Evolutionary conservation across 2,797 vertebrate species (phyloP).

Genomic region (Cyclura pinguis): DNA sequence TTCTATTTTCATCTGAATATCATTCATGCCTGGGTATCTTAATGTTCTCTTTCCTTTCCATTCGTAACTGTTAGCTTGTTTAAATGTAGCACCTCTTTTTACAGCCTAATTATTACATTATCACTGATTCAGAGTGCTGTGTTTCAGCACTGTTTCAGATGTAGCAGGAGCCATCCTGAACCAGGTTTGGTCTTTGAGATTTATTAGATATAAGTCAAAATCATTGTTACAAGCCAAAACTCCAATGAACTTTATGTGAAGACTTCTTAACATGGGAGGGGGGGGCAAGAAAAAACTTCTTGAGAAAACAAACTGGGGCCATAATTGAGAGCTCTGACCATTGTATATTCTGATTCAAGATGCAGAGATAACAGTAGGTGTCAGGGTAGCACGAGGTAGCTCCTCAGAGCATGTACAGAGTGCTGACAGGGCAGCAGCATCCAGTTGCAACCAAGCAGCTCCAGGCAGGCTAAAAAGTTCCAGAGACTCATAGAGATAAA

Average conservation of each 20-base stretch:
- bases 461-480: no score
- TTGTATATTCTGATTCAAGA: background rate
- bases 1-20: background rate
- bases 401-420: no score
- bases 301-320: background rate
- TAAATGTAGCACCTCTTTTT: constrained; percentile 11
- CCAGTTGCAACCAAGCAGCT: no score
- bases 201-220: constrained; percentile 21
- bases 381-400: no score
- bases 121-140: constrained; percentile 3
- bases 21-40: background rate
- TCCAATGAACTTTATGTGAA: background rate
- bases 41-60: constrained; percentile 5
- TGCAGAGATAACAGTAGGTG: background rate
- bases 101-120: background rate
- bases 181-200: background rate
- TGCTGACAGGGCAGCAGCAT: no score
- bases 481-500: no score
- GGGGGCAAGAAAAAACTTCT: background rate
- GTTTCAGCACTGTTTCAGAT: constrained; percentile 20
- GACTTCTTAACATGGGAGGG: background rate
- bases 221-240: constrained; percentile 23
- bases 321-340: background rate
- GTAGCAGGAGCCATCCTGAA: background rate
- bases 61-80: constrained; percentile 16